A percentile compares a stretch with the other conserved stretches of the same genome.
These are phyloP conservation scores for Diceros bicornis DNA, from an alignment of 2,797 vertebrate genomes.

Conservation along the genomic window DNA sequence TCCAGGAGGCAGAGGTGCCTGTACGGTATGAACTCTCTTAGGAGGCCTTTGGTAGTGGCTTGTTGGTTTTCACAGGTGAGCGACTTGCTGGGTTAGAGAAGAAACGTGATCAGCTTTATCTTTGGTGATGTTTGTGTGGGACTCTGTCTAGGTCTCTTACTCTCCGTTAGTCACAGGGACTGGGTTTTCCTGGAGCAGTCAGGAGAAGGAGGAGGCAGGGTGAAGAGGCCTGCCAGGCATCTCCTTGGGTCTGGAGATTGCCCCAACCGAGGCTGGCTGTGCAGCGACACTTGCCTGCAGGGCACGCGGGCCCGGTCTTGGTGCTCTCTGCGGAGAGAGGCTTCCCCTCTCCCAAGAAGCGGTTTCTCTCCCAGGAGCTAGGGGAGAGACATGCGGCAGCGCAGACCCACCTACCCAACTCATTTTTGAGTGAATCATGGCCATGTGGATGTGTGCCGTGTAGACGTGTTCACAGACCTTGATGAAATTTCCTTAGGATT, in stretches of 20 bases:
- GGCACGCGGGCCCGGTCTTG: accelerated
- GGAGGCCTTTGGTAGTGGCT: neutral
- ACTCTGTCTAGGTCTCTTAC: neutral
- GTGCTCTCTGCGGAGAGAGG: neutral
- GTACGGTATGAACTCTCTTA: neutral
- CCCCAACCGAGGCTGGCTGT: too few species aligned
- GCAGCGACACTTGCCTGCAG: neutral
- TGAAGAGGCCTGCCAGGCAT: accelerated
- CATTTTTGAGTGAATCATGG: neutral
- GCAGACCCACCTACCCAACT: accelerated
- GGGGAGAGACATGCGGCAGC: accelerated
- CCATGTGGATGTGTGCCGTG: accelerated
- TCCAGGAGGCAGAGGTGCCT: neutral
- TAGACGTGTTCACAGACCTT: neutral
- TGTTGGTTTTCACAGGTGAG: neutral
- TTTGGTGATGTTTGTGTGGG: neutral
- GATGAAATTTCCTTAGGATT: neutral
- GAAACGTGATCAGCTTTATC: neutral
- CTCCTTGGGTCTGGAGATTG: accelerated
- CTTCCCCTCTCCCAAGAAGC: neutral
- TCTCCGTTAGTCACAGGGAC: neutral
- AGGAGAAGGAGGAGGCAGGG: neutral
- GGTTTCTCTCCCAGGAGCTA: neutral
- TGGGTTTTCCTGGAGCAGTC: neutral
- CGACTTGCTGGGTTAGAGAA: neutral